Evolutionary conservation across 2,797 vertebrate species (phyloP), one percentile per base, ranked within the genome.

Genomic region (Bradypodion pumilum): DNA sequence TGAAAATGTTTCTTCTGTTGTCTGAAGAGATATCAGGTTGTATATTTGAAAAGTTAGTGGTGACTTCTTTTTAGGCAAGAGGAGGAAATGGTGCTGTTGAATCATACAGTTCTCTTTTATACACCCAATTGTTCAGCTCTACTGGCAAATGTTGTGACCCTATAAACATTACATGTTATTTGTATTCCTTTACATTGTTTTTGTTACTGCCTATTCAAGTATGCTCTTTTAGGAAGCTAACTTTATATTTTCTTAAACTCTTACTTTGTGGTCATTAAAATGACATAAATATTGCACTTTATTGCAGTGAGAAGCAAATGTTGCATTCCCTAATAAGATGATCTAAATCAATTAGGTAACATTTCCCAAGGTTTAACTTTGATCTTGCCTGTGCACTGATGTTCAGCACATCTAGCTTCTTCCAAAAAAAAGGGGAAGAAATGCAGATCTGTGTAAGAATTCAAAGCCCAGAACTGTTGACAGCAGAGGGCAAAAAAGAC

Each of bases 261-360:
- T 95, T 95, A 93, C 90, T 92, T 93, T 87, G 88, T 93, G 92
- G 95, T 96, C 95, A 95, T 95, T 95, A 95, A 96, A 95, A 96
- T 95, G 95, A 94, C 95, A 92, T 93, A 78, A 85, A 87, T 91
- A 92, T 95, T 94, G 96, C 96, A 96, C 95, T 96, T 96, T 96
- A 96, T 92, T 89, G 91, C 95, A 95, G 93, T 93, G 94, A 90
- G 92, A 92, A 95, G 94, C 91, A 93, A 94, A 92, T 82, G 86
- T 62, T 12, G 87, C 74, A 85, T 85, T 85, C 60, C 49, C 78
- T 85, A 82, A 56, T 56, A 83, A 90, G 66, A 72, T 44, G 35
- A 78, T n/a, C 68, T 81, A 87, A 87, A 74, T 52, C 65, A 0
- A 60, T 62, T 88, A n/a, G 49, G 70, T 66, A 82, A 81, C 85